Evolutionary conservation across 2,797 vertebrate species (phyloP).

Genomic region (Trachops cirrhosus): DNA sequence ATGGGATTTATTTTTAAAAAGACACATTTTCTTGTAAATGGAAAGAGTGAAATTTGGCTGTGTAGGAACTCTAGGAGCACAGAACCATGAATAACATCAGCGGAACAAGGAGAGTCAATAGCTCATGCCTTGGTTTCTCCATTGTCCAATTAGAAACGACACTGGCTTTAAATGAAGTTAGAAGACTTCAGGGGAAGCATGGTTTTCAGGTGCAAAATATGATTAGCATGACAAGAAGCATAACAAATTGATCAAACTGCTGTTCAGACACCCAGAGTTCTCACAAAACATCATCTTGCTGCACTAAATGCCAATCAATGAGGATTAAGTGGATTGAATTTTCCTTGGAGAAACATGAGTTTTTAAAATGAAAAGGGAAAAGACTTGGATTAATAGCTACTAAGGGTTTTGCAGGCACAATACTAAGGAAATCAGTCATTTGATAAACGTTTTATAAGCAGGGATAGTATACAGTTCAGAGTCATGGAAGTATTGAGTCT

Average conservation of each 20-base stretch:
- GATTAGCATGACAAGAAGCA: slow-evolving; percentile 69
- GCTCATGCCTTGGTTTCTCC: slow-evolving; percentile 69
- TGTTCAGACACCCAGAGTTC: slow-evolving; percentile 62
- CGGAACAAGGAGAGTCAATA: not conserved
- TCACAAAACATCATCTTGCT: slow-evolving; percentile 66
- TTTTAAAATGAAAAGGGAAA: slow-evolving; percentile 69
- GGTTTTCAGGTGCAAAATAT: slow-evolving; percentile 66
- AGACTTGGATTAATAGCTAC: slow-evolving; percentile 59
- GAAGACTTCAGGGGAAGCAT: slow-evolving; percentile 53
- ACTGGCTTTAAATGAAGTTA: slow-evolving; percentile 38
- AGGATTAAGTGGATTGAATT: slow-evolving; percentile 72
- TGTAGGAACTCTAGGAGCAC: not conserved
- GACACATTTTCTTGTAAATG: not conserved
- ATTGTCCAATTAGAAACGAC: slow-evolving; percentile 48
- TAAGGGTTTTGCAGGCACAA: slow-evolving; percentile 49
- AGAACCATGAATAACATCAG: not conserved
- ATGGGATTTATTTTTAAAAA: not conserved
- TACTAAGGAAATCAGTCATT: slow-evolving; percentile 46
- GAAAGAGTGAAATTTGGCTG: not conserved
- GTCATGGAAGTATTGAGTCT: not conserved
- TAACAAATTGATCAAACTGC: slow-evolving; percentile 69
- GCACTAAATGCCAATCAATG: slow-evolving; percentile 73
- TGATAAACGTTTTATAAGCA: slow-evolving; percentile 47
- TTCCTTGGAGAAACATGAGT: slow-evolving; percentile 67
- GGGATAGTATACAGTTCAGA: not conserved